Evolutionary conservation across 2,888 invertebrate species (phyloP).

Genomic region (Melieria crassipennis): DNA sequence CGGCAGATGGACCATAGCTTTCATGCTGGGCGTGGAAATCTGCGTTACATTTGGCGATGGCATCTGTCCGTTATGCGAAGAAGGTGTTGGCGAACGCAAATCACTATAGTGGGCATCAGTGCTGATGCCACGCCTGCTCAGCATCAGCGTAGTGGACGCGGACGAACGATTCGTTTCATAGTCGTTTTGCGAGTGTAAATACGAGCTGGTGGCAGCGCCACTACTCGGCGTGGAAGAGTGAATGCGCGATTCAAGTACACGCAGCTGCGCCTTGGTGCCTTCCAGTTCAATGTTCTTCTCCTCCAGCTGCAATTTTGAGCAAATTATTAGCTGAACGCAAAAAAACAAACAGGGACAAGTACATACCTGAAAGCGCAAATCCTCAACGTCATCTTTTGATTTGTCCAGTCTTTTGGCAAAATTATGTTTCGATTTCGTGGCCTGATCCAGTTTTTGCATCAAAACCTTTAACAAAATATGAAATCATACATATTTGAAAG

Average conservation of each 20-base stretch:
- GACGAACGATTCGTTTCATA: conserved; percentile 62
- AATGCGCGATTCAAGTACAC: conserved; percentile 73
- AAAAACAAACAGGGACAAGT: not conserved
- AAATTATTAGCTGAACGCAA: not conserved
- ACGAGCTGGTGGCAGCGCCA: conserved; percentile 61
- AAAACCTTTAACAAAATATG: conserved; percentile 67
- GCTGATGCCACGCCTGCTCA: conserved; percentile 55
- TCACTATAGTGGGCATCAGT: conserved; percentile 43
- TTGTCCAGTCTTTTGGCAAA: conserved; percentile 77
- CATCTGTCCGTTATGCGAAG: conserved; percentile 43
- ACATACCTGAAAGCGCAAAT: conserved; percentile 80
- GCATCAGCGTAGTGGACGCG: conserved; percentile 58
- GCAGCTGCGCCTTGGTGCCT: conserved; percentile 80
- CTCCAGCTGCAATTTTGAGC: conserved; percentile 71
- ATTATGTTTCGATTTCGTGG: conserved; percentile 73
- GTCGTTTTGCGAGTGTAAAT: conserved; percentile 61
- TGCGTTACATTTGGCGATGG: conserved; percentile 54
- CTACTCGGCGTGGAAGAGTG: conserved; percentile 63
- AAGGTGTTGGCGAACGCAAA: conserved; percentile 46
- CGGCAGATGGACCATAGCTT: conserved; percentile 70
- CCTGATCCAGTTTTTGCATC: conserved; percentile 76
- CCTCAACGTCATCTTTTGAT: conserved; percentile 81
- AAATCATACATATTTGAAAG: conserved; percentile 39
- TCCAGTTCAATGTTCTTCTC: conserved; percentile 85
- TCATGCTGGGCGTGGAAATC: conserved; percentile 70